Conservation (phyloP, 2,888 invertebrate genomes). For the Hypolimnas misippus region DNA sequence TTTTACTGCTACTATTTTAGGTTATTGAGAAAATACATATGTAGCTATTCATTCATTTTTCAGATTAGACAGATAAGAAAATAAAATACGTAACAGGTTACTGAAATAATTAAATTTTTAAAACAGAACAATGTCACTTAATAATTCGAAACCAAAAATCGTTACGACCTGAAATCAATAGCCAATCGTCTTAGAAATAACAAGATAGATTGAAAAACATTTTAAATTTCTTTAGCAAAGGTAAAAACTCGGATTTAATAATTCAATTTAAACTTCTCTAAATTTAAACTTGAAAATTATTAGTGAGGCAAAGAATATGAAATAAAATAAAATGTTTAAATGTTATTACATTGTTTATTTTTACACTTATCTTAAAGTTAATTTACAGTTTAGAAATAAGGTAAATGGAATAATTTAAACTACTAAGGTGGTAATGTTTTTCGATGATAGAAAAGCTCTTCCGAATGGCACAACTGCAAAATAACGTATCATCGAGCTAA, state of each 20-base stretch:
- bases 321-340: background rate
- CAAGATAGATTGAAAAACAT: no score
- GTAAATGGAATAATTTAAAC: background rate
- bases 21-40: no score
- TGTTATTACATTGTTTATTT: slow-evolving; percentile 9
- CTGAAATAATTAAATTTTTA: no score
- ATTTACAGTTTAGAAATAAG: slow-evolving; percentile 1
- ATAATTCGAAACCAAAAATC: background rate
- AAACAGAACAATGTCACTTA: no score
- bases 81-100: no score
- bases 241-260: background rate
- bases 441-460: slow-evolving; percentile 22
- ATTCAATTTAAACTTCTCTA: background rate
- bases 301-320: background rate
- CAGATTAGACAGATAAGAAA: no score
- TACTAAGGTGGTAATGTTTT: slow-evolving; percentile 24
- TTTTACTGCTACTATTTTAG: no score
- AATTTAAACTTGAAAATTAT: background rate
- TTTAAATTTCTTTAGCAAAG: no score
- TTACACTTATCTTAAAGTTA: slow-evolving; percentile 7
- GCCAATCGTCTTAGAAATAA: no score
- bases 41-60: no score
- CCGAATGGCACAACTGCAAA: slow-evolving; percentile 30
- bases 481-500: slow-evolving; percentile 14
- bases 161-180: no score